A percentile compares a stretch with the other conserved stretches of the same genome.
Evolutionary conservation across 2,888 invertebrate species (phyloP).

Genomic region (Ochropleura leucogaster): DNA sequence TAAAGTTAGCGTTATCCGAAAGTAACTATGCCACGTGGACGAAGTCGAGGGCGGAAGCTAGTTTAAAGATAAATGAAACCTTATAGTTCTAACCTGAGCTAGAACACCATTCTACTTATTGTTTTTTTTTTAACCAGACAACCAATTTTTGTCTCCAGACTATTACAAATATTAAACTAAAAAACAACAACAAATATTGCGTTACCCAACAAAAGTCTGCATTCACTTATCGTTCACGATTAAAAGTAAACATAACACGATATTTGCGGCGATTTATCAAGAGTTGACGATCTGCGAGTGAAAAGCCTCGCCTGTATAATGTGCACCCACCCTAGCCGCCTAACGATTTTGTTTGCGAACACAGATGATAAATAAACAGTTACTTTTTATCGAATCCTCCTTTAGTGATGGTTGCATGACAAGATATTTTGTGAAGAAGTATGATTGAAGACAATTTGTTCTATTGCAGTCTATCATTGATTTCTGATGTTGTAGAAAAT

Average conservation of each 20-base stretch:
- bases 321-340: constrained; percentile 17
- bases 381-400: constrained; percentile 29
- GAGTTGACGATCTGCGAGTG: constrained; percentile 50
- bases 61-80: no score
- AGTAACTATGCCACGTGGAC: no score
- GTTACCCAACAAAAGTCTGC: constrained; percentile 19
- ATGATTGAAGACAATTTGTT: neutral
- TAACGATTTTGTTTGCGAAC: constrained; percentile 43
- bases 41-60: no score
- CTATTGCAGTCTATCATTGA: neutral
- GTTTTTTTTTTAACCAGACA: neutral
- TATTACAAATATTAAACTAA: neutral
- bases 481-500: neutral
- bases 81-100: neutral
- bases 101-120: neutral
- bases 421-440: constrained; percentile 1
- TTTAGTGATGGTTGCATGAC: neutral
- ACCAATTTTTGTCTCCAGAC: neutral
- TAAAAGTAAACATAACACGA: constrained; percentile 58
- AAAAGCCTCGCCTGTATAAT: constrained; percentile 23
- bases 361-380: constrained; percentile 39
- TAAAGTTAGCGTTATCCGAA: no score
- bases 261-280: constrained; percentile 56
- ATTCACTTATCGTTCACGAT: constrained; percentile 41
- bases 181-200: constrained; percentile 23